phyloP scores from a whole-genome alignment of 2,113 vertebrate species.

The Crotalus horridus region DNA sequence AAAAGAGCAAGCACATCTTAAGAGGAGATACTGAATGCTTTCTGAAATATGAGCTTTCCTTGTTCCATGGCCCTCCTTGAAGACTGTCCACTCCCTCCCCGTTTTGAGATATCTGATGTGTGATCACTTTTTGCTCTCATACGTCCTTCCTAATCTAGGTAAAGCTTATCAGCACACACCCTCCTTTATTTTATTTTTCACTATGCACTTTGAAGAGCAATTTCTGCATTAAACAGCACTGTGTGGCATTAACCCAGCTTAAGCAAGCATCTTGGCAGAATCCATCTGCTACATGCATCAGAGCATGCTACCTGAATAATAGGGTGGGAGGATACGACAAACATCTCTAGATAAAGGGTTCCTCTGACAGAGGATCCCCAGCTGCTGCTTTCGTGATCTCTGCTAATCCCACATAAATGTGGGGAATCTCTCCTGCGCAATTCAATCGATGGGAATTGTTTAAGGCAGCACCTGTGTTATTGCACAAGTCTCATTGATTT shows the following conservation, averaged over 20 bases:
- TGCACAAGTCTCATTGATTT: background rate
- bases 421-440: background rate
- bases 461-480: background rate
- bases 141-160: slow-evolving; percentile 41
- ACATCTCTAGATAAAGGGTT: slow-evolving; percentile 19
- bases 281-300: slow-evolving; percentile 34
- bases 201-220: slow-evolving; percentile 15
- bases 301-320: slow-evolving; percentile 52
- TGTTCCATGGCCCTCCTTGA: background rate
- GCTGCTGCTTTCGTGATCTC: slow-evolving; percentile 23
- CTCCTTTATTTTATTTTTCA: slow-evolving; percentile 13
- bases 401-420: background rate
- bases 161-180: slow-evolving; percentile 29
- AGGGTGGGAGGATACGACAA: background rate
- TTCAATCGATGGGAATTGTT: background rate
- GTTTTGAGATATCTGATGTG: background rate
- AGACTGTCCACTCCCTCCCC: background rate
- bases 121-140: slow-evolving; percentile 17
- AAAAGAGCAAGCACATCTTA: background rate
- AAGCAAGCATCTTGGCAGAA: slow-evolving; percentile 23
- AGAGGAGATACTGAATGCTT: background rate
- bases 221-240: slow-evolving; percentile 48
- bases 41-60: background rate
- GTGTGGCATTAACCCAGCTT: slow-evolving; percentile 32
- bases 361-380: background rate